Base-by-base conservation (phyloP, 1,140 invertebrate genomes). In the Oreohelix idahoensis region DNA sequence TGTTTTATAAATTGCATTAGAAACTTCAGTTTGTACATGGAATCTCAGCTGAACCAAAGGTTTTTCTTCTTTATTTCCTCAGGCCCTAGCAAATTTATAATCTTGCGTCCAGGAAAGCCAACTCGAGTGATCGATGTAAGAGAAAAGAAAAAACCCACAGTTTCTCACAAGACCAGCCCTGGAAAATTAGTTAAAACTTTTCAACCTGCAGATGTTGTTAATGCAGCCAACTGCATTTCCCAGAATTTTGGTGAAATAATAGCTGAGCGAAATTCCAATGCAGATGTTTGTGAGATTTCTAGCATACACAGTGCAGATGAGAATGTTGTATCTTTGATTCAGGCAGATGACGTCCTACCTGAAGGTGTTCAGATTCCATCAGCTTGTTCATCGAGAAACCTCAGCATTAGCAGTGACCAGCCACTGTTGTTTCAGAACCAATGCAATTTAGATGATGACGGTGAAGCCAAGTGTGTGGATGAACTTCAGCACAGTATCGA, bases 21-120 rank as follows among this genome's bases (percentile, higher is more conserved):
- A n/a, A n/a, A n/a, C n/a, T n/a, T n/a, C n/a, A n/a, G n/a, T n/a
- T n/a, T n/a, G n/a, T n/a, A 45, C 42, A 45, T 45, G 42, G n/a
- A 8, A 15, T 45, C 42, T 15, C 42, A 45, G 15, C 42, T 45
- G 15, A 45, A 45, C n/a, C 5, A 45, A 45, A 45, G 42, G 5
- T 58, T 15, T 58, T 23, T 23, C 23, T 58, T 58, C 4, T 79
- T 70, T 39, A 32, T 38, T 29, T 81, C 32, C 32, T 32, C 71
- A 82, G 80, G 70, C 36, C 80, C 80, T 35, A 82, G 80, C 49
- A 82, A 75, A 32, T 75, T 82, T 20, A 75, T 82, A 26, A 74
- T 82, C 11, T 73, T 82, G 49, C 39, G 80, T 10, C 80, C 80
- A 10, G 80, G 80, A 1, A 73, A 36, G 49, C 70, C 80, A 26